Percentiles rank a stretch among this genome's conserved stretches.
These are phyloP conservation scores for Aricia agestis DNA, from an alignment of 1,140 invertebrate genomes.

Conservation along the genomic window DNA sequence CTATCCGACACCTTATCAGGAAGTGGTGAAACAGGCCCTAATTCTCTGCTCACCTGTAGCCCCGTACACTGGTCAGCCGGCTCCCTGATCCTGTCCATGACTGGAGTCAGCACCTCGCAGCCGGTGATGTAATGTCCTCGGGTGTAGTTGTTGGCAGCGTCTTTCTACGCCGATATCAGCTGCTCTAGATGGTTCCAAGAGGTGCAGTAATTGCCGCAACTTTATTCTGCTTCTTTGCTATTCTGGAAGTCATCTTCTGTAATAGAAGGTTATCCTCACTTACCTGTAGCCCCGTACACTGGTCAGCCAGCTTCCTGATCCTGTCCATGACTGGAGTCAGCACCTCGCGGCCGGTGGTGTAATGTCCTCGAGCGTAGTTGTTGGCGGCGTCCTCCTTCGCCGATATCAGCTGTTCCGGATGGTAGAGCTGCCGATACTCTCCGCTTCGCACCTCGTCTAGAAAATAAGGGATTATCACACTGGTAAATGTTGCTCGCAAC, in stretches of 20 bases:
- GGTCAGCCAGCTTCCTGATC: slow-evolving; percentile 85
- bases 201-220: too few relatives aligned
- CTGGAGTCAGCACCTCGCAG: slow-evolving; percentile 85
- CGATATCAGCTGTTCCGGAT: slow-evolving; percentile 84
- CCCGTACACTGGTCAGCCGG: slow-evolving; percentile 89
- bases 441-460: slow-evolving; percentile 82
- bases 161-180: slow-evolving; percentile 85
- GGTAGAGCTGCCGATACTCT: slow-evolving; percentile 79
- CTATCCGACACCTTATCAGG: too few relatives aligned
- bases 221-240: too few relatives aligned
- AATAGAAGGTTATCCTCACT: too few relatives aligned
- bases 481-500: too few relatives aligned
- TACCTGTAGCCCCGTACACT: slow-evolving; percentile 83
- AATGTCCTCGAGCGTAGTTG: slow-evolving; percentile 88
- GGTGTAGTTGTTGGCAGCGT: slow-evolving; percentile 90
- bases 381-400: slow-evolving; percentile 91
- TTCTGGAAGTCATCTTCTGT: too few relatives aligned
- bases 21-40: too few relatives aligned
- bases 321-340: slow-evolving; percentile 83
- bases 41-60: slow-evolving; percentile 53
- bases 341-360: slow-evolving; percentile 88
- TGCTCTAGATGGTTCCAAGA: slow-evolving; percentile 80
- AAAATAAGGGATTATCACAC: not conserved
- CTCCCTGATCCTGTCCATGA: slow-evolving; percentile 81
- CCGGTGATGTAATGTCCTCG: slow-evolving; percentile 89